These are phyloP conservation scores for Pristis pectinata DNA, from an alignment of 2,797 vertebrate species.

Conservation along the genomic window DNA sequence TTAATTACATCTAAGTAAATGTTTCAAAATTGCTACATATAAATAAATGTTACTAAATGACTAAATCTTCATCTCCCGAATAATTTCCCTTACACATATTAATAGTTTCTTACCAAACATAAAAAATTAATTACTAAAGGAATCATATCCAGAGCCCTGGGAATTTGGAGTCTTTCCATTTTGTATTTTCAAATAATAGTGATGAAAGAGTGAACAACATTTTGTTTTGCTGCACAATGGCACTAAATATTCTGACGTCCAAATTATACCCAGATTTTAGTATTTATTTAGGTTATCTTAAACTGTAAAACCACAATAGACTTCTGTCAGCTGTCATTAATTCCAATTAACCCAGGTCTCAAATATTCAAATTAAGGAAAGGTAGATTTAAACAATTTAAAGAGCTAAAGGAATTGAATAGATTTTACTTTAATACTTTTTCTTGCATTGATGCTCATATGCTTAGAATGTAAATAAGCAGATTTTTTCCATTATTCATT, in stretches of 20 bases:
- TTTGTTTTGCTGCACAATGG: not conserved
- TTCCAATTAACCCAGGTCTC: not conserved
- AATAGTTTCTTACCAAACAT: not conserved
- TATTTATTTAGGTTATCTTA: not conserved
- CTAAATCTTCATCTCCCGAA: not conserved
- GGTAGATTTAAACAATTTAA: not conserved
- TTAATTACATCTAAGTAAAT: not conserved
- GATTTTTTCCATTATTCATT: no score
- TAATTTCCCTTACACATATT: not conserved
- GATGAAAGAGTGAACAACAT: not conserved
- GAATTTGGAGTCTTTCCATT: not conserved
- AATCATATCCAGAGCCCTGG: not conserved
- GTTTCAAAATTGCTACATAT: not conserved
- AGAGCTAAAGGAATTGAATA: not conserved
- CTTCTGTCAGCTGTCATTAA: not conserved
- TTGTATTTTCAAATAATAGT: not conserved
- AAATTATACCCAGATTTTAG: not conserved
- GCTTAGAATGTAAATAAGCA: not conserved
- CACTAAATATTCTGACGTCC: not conserved
- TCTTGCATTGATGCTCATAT: not conserved
- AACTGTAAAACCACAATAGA: not conserved
- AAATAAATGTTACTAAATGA: not conserved
- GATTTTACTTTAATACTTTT: not conserved
- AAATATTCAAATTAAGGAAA: not conserved
- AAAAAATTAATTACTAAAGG: conserved; percentile 4